Conservation (phyloP, 2,113 vertebrate species). For the Potamarius usumacintae region DNA sequence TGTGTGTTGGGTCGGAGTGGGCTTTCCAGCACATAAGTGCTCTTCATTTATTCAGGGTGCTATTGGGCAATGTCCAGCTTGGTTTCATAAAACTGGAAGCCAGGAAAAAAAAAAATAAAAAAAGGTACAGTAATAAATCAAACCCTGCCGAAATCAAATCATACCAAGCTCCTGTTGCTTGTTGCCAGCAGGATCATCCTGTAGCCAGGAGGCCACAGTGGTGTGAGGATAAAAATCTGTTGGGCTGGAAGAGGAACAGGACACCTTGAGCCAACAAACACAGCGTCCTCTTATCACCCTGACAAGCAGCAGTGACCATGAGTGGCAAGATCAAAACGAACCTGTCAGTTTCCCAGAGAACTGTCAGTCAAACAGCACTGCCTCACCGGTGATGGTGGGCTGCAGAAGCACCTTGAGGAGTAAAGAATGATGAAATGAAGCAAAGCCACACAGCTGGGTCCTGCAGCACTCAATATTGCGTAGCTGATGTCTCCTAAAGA, state of each 20-base stretch:
- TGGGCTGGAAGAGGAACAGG: conserved; percentile 10
- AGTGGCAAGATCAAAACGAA: conserved; percentile 15
- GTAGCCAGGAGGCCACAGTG: conserved; percentile 35
- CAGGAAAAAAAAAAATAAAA: not conserved
- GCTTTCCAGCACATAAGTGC: not conserved
- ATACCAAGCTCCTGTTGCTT: conserved; percentile 25
- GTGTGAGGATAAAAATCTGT: conserved; percentile 44
- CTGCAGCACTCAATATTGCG: not conserved
- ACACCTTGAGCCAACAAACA: conserved; percentile 26
- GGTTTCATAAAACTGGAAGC: conserved; percentile 4
- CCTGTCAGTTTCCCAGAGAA: not conserved
- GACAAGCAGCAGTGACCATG: conserved; percentile 39
- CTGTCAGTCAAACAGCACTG: conserved; percentile 32
- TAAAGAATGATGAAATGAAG: not conserved
- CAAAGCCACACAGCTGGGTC: conserved; percentile 22
- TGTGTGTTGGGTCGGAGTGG: too few relatives aligned
- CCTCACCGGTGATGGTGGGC: not conserved
- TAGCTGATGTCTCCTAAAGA: not conserved
- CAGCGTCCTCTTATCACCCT: conserved; percentile 19
- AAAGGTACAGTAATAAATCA: conserved; percentile 1
- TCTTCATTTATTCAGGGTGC: not conserved
- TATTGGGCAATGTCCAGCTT: conserved; percentile 6
- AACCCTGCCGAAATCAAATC: conserved; percentile 43
- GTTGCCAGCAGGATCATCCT: conserved; percentile 34
- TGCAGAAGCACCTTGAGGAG: not conserved